Evolutionary conservation across 2,797 vertebrate genomes (phyloP).

Genomic region (Aplochiton taeniatus): DNA sequence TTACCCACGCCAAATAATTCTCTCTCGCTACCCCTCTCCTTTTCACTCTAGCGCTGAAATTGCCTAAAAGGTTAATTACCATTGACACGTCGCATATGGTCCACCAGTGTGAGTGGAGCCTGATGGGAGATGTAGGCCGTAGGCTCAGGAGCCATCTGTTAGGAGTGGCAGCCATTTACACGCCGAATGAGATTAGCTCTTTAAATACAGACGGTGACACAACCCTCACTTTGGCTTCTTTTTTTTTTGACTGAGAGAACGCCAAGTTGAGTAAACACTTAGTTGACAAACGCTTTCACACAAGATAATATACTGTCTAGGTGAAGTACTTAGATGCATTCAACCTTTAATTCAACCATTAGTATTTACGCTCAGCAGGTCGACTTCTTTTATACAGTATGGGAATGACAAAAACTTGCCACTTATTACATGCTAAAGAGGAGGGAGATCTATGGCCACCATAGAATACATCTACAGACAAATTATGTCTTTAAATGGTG

Average conservation of each 20-base stretch:
- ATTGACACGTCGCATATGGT: constrained; percentile 42
- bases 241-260: background rate
- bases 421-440: no score
- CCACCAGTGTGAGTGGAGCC: background rate
- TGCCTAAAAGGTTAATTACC: constrained; percentile 38
- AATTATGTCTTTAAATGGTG: no score
- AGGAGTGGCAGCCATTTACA: constrained; percentile 18
- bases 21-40: constrained; percentile 1
- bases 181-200: constrained; percentile 44
- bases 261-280: no score
- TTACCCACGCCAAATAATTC: background rate
- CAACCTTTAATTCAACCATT: no score
- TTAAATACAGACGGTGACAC: constrained; percentile 13
- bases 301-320: no score
- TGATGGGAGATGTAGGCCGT: constrained; percentile 24
- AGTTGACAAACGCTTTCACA: no score
- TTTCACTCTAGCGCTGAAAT: background rate
- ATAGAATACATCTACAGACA: no score
- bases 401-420: no score
- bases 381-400: no score
- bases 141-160: constrained; percentile 60
- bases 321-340: no score
- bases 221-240: constrained; percentile 19
- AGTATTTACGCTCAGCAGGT: no score
- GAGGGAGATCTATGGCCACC: constrained; percentile 26